These are phyloP conservation scores for Leptinotarsa haldemani DNA, from an alignment of 2,888 invertebrate species.

Conservation along the genomic window DNA sequence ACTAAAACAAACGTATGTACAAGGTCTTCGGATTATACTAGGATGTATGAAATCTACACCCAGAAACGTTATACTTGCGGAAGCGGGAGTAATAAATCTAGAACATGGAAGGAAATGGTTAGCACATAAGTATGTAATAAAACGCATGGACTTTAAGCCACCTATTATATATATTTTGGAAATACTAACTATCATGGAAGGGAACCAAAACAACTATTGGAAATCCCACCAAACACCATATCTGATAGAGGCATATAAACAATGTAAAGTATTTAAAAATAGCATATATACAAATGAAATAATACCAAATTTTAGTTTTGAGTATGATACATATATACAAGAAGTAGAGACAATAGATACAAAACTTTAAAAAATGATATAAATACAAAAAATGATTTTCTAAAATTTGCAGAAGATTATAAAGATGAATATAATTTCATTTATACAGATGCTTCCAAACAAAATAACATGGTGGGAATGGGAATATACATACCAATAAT, in stretches of 20 bases:
- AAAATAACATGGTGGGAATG: not conserved
- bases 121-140: conserved; percentile 20
- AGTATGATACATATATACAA: not conserved
- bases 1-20: conserved; percentile 15
- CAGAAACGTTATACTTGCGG: conserved; percentile 26
- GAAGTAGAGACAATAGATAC: not conserved
- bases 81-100: conserved; percentile 22
- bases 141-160: not conserved
- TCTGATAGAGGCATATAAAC: not conserved
- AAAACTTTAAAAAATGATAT: no score
- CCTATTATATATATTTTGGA: not conserved
- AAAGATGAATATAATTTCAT: not conserved
- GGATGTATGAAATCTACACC: conserved; percentile 38
- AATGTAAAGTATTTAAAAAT: not conserved
- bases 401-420: no score
- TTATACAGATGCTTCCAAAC: conserved; percentile 17
- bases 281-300: not conserved
- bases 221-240: not conserved
- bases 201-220: not conserved
- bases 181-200: not conserved
- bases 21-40: conserved; percentile 19
- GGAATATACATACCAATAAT: not conserved
- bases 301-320: not conserved
- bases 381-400: no score
- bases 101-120: conserved; percentile 26